These are phyloP conservation scores for Philopotamus ludificatus DNA, from an alignment of 1,140 invertebrate species.

Conservation along the genomic window DNA sequence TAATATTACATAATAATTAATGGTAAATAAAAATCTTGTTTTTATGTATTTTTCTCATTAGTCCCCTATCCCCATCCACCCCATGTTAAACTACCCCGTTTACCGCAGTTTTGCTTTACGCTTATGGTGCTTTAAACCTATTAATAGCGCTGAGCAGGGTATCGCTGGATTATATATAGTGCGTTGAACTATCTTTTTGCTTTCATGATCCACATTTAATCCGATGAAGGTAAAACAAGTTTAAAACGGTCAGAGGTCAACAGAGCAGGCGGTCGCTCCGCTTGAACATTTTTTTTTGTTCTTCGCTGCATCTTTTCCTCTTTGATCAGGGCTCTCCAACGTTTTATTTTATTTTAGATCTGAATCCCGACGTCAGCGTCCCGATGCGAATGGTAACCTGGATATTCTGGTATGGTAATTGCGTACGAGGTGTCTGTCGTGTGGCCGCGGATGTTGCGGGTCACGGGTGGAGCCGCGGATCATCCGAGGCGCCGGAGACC, in stretches of 20 bases:
- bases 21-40: too few species aligned
- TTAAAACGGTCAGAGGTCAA: conserved; percentile 26
- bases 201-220: conserved; percentile 26
- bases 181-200: neutral
- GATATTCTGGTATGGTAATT: conserved; percentile 2
- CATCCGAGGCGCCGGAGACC: neutral
- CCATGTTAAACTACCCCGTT: neutral
- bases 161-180: neutral
- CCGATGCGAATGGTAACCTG: neutral
- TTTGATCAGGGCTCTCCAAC: neutral
- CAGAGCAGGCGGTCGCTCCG: conserved; percentile 26
- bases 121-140: neutral
- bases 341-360: neutral
- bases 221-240: conserved; percentile 26
- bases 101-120: neutral
- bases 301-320: conserved; percentile 4
- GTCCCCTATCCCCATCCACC: neutral
- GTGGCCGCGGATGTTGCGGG: conserved; percentile 4
- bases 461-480: conserved; percentile 2
- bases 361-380: neutral
- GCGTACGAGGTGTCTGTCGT: conserved; percentile 13
- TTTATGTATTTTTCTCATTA: neutral
- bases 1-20: too few species aligned
- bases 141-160: too few species aligned
- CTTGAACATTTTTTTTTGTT: conserved; percentile 14